These are phyloP conservation scores for Trachelus troglodyta DNA, from an alignment of 2,888 invertebrate genomes.

Conservation along the genomic window DNA sequence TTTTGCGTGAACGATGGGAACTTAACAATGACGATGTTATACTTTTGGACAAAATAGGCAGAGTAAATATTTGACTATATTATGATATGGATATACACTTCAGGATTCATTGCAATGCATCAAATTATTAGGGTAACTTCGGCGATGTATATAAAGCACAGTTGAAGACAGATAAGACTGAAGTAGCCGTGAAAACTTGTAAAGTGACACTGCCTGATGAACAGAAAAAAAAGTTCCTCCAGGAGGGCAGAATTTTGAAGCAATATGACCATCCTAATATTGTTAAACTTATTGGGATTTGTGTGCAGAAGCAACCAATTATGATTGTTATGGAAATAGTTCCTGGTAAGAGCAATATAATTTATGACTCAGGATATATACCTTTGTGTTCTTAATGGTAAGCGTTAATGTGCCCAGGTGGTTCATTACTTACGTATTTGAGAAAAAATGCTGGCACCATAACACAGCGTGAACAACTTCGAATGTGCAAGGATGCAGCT, in stretches of 20 bases:
- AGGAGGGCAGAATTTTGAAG: slow-evolving; percentile 94
- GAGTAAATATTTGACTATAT: slow-evolving; percentile 74
- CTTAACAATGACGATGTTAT: slow-evolving; percentile 95
- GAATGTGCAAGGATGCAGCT: slow-evolving; percentile 94
- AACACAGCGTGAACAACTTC: slow-evolving; percentile 76
- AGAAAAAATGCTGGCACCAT: slow-evolving; percentile 80
- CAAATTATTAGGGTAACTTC: slow-evolving; percentile 85
- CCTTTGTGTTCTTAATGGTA: slow-evolving; percentile 13
- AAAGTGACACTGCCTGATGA: slow-evolving; percentile 94
- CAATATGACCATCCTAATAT: slow-evolving; percentile 98
- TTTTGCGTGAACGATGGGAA: slow-evolving; percentile 93
- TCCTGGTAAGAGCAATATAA: slow-evolving; percentile 70
- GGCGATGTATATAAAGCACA: slow-evolving; percentile 96
- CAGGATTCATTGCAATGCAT: neutral
- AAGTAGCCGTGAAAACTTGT: slow-evolving; percentile 97
- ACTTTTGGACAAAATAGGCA: slow-evolving; percentile 91
- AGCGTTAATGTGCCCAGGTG: slow-evolving; percentile 71
- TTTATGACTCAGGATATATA: slow-evolving; percentile 18
- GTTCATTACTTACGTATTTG: slow-evolving; percentile 89
- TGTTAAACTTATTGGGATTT: slow-evolving; percentile 95
- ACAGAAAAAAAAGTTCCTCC: slow-evolving; percentile 91
- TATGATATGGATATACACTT: neutral
- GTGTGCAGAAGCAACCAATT: slow-evolving; percentile 97
- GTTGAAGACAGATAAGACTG: slow-evolving; percentile 82
- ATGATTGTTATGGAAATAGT: slow-evolving; percentile 99